Percentiles rank a stretch among this genome's conserved stretches.
Evolutionary conservation across 2,113 vertebrate genomes (phyloP).

Genomic region (Vimba vimba): DNA sequence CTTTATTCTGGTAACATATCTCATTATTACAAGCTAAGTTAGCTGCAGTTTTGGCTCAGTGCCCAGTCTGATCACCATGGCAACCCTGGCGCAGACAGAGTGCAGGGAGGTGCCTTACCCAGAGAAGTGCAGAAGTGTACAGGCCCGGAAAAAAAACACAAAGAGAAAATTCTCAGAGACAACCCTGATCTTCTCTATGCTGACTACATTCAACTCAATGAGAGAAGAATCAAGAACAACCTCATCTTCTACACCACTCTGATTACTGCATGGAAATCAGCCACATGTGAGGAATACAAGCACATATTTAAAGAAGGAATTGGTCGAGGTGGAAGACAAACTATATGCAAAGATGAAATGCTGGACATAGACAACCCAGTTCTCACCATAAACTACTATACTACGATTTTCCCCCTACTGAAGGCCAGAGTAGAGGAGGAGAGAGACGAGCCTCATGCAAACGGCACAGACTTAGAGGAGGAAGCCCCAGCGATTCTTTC

Average conservation of each 20-base stretch:
- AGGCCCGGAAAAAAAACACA: not conserved
- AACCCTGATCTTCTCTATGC: too few species aligned
- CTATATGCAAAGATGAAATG: not conserved
- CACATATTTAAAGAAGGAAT: constrained; percentile 4
- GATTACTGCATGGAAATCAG: not conserved
- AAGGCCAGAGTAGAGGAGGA: not conserved
- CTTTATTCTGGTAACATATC: not conserved
- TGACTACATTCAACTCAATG: not conserved
- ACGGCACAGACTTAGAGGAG: not conserved
- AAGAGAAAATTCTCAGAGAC: too few species aligned
- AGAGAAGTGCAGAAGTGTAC: not conserved
- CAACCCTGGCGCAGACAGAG: not conserved
- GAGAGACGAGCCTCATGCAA: not conserved
- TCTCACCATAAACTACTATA: not conserved
- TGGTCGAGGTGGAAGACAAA: not conserved
- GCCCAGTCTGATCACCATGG: not conserved
- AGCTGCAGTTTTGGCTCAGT: too few species aligned
- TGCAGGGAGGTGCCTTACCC: not conserved
- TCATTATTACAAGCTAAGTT: not conserved
- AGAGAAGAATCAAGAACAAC: not conserved
- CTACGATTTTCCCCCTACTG: not conserved
- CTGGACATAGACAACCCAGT: not conserved
- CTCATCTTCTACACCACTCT: not conserved
- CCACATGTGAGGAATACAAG: not conserved
- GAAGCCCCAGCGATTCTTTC: not conserved